Conservation (phyloP, 2,888 invertebrate species). For the Orchesella flavescens region DNA sequence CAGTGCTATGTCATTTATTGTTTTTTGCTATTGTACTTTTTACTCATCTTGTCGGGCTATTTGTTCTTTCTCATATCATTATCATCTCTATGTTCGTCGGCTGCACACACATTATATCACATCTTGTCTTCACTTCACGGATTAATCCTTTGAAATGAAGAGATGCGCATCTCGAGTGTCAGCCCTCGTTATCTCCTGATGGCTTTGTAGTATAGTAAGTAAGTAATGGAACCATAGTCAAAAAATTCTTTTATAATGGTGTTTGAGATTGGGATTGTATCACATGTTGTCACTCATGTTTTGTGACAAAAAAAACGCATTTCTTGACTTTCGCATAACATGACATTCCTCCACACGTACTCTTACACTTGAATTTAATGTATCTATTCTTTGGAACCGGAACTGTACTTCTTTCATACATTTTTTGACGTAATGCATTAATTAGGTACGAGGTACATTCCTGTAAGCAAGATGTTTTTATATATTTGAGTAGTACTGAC, state of each 20-base stretch:
- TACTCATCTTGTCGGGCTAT: slow-evolving; percentile 45
- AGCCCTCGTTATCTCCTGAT: slow-evolving; percentile 57
- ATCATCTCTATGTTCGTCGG: slow-evolving; percentile 17
- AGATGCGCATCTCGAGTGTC: slow-evolving; percentile 62
- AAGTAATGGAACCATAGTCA: neutral
- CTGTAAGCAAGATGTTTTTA: no score
- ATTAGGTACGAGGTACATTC: no score
- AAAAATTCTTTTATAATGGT: neutral
- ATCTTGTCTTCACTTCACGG: slow-evolving; percentile 59
- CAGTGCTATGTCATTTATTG: slow-evolving; percentile 57
- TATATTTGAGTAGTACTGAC: no score
- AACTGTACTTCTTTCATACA: no score
- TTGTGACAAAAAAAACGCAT: slow-evolving; percentile 17
- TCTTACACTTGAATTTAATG: neutral
- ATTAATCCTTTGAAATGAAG: slow-evolving; percentile 64
- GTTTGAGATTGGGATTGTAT: neutral
- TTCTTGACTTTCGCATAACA: neutral
- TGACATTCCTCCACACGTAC: neutral
- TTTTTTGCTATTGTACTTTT: slow-evolving; percentile 41
- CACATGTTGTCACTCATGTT: slow-evolving; percentile 29
- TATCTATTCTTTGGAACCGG: no score
- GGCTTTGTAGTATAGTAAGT: slow-evolving; percentile 31
- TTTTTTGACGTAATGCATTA: no score
- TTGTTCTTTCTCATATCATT: slow-evolving; percentile 51
- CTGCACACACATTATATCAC: slow-evolving; percentile 20